These are phyloP conservation scores for Synergus gifuensis DNA, from an alignment of 2,888 invertebrate species.

Conservation along the genomic window DNA sequence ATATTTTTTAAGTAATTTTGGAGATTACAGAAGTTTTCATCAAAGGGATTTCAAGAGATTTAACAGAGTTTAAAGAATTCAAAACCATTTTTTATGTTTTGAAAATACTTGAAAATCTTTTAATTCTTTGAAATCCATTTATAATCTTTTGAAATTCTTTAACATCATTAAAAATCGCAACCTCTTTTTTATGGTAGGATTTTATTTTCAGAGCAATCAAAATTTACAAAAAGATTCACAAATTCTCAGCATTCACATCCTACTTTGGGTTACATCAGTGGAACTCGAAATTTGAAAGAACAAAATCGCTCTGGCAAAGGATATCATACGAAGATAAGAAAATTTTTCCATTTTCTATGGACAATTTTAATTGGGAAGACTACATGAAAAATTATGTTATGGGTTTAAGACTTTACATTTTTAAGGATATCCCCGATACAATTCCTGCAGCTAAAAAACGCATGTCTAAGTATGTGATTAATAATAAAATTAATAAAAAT, in stretches of 20 bases:
- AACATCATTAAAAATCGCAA: too few species aligned
- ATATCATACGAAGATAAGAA: conserved; percentile 76
- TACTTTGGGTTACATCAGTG: conserved; percentile 78
- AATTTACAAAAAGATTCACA: conserved; percentile 79
- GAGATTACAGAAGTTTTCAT: too few species aligned
- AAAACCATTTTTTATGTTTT: too few species aligned
- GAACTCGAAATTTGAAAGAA: conserved; percentile 67
- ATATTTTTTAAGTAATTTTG: too few species aligned
- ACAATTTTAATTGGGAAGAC: conserved; percentile 78
- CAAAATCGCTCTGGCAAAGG: conserved; percentile 74
- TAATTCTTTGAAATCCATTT: too few species aligned
- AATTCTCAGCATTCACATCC: conserved; percentile 76
- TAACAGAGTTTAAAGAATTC: too few species aligned
- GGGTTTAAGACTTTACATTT: conserved; percentile 78
- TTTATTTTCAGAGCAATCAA: conserved; percentile 76
- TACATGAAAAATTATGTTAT: conserved; percentile 78
- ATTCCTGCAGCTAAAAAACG: conserved; percentile 65
- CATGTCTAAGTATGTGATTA: conserved; percentile 62
- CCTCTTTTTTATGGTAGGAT: background rate
- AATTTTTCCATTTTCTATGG: conserved; percentile 78
- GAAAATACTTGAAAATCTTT: too few species aligned
- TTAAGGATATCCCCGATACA: conserved; percentile 77
- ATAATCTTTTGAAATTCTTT: too few species aligned
- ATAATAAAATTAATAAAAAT: background rate
- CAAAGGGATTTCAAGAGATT: too few species aligned